phyloP scores from a whole-genome alignment of 2,113 vertebrate species.

The Anthoscopus minutus region DNA sequence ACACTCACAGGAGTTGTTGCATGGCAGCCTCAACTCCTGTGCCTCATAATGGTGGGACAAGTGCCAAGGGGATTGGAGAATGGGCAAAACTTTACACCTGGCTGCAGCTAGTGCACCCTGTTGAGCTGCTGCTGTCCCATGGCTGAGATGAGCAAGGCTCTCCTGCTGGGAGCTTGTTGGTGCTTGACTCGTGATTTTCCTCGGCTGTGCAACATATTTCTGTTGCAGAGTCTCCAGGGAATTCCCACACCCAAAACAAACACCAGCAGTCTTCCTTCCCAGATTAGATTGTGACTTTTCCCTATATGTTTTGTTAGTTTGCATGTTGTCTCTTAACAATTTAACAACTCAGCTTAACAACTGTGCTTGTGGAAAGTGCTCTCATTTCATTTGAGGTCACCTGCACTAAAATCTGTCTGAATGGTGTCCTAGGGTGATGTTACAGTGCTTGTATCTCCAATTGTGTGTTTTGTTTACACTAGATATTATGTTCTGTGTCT shows the following conservation, averaged over 20 bases:
- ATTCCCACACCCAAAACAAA: not conserved
- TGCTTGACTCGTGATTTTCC: not conserved
- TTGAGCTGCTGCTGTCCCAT: not conserved
- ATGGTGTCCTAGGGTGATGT: no score
- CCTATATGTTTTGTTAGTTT: not conserved
- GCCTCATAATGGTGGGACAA: not conserved
- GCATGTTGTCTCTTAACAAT: not conserved
- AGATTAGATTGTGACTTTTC: not conserved
- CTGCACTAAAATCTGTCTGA: not conserved
- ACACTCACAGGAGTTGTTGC: accelerated
- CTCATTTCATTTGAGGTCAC: not conserved
- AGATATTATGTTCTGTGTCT: no score
- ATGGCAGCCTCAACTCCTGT: not conserved
- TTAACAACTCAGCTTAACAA: no score
- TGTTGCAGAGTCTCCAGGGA: not conserved
- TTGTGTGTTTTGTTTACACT: no score
- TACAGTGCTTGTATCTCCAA: no score
- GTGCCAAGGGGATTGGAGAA: no score
- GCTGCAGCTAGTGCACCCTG: accelerated
- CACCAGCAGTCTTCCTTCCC: not conserved
- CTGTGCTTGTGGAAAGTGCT: not conserved
- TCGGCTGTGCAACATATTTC: not conserved
- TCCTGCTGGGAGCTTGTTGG: not conserved
- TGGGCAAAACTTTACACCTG: accelerated
- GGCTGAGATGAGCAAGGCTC: accelerated